Base-by-base conservation (phyloP, 2,888 invertebrate genomes). In the Nyleta sp. region DNA sequence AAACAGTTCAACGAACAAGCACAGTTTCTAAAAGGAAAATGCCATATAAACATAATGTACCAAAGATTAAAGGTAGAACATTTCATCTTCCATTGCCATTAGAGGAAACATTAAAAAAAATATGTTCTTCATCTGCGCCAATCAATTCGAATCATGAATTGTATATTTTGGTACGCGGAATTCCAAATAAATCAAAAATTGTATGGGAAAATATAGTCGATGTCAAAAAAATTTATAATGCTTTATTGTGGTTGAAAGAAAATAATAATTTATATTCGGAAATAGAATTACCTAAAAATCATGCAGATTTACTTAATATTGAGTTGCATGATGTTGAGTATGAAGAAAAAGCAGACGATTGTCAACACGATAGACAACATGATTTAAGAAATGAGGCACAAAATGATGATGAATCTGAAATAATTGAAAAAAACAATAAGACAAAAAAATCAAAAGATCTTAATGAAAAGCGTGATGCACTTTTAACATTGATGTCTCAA, bases 11-110 rank as follows among this genome's bases (percentile, higher is more conserved):
- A 46, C 50, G 57, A 57, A 85, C 86, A 84, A 82, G 80, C 44
- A 84, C 87, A 4, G 10, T 86, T 88, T 10, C 84, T 80, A 17
- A 85, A 85, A n/a, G 17, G 8, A 62, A 62, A 2, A 2, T 86
- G 18, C 86, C 87, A 78, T 80, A 82, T 71, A 78, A 68, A 35
- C 62, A 82, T 17, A 77, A 48, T 13, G 20, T 80, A 86, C 13
- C 52, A 15, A 83, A 84, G 70, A 75, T 81, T 3, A 64, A 60
- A 46, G 85, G 85, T 59, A 77, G 80, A 38, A 84, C 84, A 59
- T 48, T 48, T 48, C 48, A 48, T 24, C 24, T 48, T n/a, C 48
- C 48, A 22, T 13, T 53, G 11, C 50, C 50, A 10, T 17, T 31
- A 17, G 31, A 50, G 7, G 50, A 50, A 33, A 50, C 50, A 7